Base-by-base conservation (phyloP, 1,140 invertebrate species). In the Drosophila virilis region DNA sequence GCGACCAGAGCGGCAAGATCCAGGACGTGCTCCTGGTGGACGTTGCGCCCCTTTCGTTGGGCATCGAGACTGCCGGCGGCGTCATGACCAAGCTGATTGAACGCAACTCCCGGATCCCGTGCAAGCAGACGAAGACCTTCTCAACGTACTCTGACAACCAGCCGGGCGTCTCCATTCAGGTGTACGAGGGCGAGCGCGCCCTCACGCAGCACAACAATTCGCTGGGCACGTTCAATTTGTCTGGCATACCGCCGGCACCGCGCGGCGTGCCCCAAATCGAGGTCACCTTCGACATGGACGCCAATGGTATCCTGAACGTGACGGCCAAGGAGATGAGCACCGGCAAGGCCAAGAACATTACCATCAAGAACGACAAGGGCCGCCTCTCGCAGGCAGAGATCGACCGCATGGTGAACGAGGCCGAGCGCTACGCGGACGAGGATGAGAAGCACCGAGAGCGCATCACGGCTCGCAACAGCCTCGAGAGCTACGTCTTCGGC, bases 361-460 rank as follows among this genome's bases (percentile, higher is more conserved):
- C 95, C 10, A 97, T 97, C 70, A 97, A 96, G 37, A 97, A 97
- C 86, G 96, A 97, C 91, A 97, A 97, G 86, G 96, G 96, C 40
- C 94, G 97, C 62, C 92, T 97, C 3, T 95, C 94, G 8, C 96
- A 97, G 83, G 95, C 96, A 28, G 96, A 97, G 73, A 97, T 97
- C 80, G 96, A 97, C 62, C 80, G 86, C 64, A 90, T 90, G 86
- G 83, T 90, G 5, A 78, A 74, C 69, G 86, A 90, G 60, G 86
- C 86, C 7, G 86, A 90, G 65, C 74, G 71, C 22, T 90, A 88
- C 54, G 83, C 80, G n/a, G 93, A 94, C 32, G 94, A 95, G 62
- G 95, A 96, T 71, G 96, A 97, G 91, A 37, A 93, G 64, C 96
- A 96, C 79, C 94, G 94, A 45, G 94, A 96, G 22, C 93, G 94